Evolutionary conservation across 2,797 vertebrate species (phyloP).

Genomic region (Oreochromis grahami): DNA sequence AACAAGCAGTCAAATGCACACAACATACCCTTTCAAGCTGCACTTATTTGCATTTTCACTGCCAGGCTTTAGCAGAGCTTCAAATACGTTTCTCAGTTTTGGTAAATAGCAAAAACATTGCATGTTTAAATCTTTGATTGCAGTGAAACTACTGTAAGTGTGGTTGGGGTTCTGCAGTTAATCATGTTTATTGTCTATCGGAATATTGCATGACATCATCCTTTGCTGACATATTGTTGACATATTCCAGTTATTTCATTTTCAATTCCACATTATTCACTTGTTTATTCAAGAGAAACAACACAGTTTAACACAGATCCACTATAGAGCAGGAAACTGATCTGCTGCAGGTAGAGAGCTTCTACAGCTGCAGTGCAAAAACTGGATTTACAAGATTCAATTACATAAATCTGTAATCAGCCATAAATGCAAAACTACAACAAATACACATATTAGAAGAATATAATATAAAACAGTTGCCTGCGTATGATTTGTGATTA

Average conservation of each 20-base stretch:
- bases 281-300: background rate
- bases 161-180: background rate
- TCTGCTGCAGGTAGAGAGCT: background rate
- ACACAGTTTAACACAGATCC: accelerated
- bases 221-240: background rate
- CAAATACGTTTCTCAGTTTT: background rate
- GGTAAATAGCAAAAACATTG: accelerated
- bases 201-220: background rate
- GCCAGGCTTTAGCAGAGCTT: background rate
- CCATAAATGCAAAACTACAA: background rate
- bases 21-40: background rate
- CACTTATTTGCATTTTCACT: background rate
- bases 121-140: background rate
- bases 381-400: too few species aligned
- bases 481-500: background rate
- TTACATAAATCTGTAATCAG: background rate
- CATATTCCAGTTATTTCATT: background rate
- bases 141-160: background rate
- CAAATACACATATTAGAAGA: background rate
- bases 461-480: background rate
- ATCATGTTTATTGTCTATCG: background rate
- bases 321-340: background rate
- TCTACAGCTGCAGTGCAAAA: too few species aligned
- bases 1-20: background rate
- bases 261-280: background rate